These are phyloP conservation scores for Camelus dromedarius DNA, from an alignment of 2,113 vertebrate species.

Conservation along the genomic window DNA sequence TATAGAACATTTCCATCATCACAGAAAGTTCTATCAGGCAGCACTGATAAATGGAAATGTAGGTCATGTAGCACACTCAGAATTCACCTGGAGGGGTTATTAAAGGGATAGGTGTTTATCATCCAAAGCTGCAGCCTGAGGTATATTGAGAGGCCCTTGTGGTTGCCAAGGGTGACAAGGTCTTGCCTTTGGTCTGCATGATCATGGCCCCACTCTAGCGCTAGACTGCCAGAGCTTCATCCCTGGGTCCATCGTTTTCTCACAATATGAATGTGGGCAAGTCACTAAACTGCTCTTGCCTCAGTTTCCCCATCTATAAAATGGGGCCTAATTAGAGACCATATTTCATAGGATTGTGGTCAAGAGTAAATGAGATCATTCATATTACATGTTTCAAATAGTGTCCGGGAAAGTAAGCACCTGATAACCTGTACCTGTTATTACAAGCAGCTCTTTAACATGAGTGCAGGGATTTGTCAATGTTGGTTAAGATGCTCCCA, in stretches of 20 bases:
- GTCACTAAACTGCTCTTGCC: not conserved
- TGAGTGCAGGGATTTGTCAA: not conserved
- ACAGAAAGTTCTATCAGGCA: not conserved
- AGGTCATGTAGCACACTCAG: not conserved
- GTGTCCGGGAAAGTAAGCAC: not conserved
- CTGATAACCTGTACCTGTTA: not conserved
- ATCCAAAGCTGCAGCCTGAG: not conserved
- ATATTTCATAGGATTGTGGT: not conserved
- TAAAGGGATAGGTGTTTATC: not conserved
- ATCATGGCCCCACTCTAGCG: not conserved
- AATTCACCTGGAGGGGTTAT: not conserved
- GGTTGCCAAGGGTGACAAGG: not conserved
- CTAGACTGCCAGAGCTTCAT: not conserved
- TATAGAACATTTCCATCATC: not conserved
- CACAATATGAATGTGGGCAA: not conserved
- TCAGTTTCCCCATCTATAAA: constrained; percentile 44
- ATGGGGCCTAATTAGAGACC: not conserved
- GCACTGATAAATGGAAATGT: not conserved
- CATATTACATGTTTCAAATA: not conserved
- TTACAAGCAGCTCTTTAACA: not conserved
- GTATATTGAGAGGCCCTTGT: not conserved
- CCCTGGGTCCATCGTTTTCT: not conserved
- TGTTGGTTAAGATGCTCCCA: not conserved
- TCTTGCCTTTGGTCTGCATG: not conserved
- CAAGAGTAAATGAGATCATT: constrained; percentile 24